Conservation (phyloP, 2,113 vertebrate genomes). For the Corythaeola cristata region DNA sequence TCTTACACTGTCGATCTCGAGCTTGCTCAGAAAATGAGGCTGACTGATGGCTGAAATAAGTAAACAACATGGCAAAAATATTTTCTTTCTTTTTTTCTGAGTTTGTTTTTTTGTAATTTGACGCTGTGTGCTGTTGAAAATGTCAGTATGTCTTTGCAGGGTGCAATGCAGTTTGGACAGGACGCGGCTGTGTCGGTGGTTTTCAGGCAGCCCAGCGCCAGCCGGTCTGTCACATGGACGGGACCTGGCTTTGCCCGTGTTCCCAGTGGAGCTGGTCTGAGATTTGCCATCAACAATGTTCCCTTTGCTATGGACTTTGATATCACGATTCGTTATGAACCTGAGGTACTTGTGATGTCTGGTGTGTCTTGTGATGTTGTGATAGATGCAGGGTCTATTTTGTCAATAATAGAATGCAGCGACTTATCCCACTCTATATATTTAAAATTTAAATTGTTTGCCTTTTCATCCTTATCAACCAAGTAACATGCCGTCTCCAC, state of each 20-base stretch:
- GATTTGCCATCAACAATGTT: slow-evolving; percentile 80
- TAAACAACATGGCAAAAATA: background rate
- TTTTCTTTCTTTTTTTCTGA: background rate
- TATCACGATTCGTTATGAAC: slow-evolving; percentile 80
- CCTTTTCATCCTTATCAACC: background rate
- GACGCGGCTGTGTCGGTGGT: slow-evolving; percentile 59
- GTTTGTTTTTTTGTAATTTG: background rate
- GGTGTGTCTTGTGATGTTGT: background rate
- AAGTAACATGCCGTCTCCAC: background rate
- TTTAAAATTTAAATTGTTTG: background rate
- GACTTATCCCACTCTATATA: background rate
- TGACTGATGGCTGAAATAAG: background rate
- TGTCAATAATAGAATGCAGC: background rate
- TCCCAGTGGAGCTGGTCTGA: slow-evolving; percentile 78
- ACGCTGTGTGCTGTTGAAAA: background rate
- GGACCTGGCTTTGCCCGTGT: slow-evolving; percentile 82
- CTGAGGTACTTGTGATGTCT: slow-evolving; percentile 74
- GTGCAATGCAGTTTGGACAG: slow-evolving; percentile 30
- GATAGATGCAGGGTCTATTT: background rate
- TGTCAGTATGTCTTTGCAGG: slow-evolving; percentile 35
- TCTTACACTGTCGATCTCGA: accelerated
- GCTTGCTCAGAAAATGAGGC: background rate
- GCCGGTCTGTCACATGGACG: slow-evolving; percentile 77
- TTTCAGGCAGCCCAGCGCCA: slow-evolving; percentile 61
- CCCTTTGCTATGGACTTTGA: slow-evolving; percentile 81